Evolutionary conservation across 2,797 vertebrate genomes (phyloP).

Genomic region (Onychomys leucogaster): DNA sequence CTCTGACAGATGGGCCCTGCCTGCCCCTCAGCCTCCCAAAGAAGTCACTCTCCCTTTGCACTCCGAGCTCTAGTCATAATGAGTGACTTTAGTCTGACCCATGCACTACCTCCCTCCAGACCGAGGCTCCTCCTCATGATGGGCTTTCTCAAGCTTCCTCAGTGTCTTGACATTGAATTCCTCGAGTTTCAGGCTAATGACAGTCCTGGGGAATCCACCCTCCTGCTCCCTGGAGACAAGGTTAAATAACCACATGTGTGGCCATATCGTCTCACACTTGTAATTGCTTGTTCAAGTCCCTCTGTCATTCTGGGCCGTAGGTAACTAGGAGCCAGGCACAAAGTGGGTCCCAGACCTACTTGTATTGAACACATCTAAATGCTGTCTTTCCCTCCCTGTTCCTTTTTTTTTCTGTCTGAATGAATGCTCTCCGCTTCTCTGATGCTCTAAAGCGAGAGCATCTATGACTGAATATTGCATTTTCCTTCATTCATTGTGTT

Average conservation of each 20-base stretch:
- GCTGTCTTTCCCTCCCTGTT: too few relatives aligned
- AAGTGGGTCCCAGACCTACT: neutral
- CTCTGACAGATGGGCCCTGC: neutral
- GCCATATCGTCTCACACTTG: neutral
- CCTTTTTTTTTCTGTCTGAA: neutral
- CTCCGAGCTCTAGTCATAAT: neutral
- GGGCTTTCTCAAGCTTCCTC: neutral
- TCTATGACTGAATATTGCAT: neutral
- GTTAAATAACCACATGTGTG: neutral
- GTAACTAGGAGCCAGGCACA: neutral
- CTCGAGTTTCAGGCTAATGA: neutral
- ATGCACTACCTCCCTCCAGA: neutral
- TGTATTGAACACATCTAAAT: neutral
- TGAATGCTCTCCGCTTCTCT: slow-evolving; percentile 26
- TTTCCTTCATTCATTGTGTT: slow-evolving; percentile 14
- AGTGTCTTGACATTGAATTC: neutral
- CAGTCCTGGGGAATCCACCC: neutral
- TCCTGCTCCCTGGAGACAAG: neutral
- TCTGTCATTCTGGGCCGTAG: neutral
- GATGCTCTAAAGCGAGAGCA: slow-evolving; percentile 5
- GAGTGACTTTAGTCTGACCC: neutral
- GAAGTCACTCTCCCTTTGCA: neutral
- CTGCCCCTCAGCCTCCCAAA: neutral
- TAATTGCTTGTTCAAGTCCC: neutral
- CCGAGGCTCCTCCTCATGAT: neutral